Evolutionary conservation across 2,797 vertebrate genomes (phyloP).

Genomic region (Toxotes lorentzi): DNA sequence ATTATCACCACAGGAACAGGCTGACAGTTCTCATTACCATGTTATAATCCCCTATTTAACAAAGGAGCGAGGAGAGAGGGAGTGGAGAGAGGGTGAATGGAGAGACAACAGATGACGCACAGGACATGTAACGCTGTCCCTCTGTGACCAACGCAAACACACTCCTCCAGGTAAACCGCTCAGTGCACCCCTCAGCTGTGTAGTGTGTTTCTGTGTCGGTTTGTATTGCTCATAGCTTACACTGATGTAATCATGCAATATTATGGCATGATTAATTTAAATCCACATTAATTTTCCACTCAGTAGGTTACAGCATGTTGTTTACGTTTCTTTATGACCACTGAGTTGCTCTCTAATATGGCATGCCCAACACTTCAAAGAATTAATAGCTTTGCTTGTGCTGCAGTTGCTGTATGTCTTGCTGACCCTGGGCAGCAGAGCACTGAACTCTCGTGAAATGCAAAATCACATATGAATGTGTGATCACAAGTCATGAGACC

Average conservation of each 20-base stretch:
- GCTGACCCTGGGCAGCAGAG: not conserved
- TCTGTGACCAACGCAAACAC: constrained; percentile 46
- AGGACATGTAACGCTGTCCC: constrained; percentile 56
- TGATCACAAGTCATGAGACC: not conserved
- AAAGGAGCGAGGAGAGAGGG: constrained; percentile 63
- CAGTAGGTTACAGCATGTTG: not conserved
- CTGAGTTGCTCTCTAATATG: constrained; percentile 10
- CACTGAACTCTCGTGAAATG: not conserved
- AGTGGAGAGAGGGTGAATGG: constrained; percentile 33
- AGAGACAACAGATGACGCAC: constrained; percentile 63
- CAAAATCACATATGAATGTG: constrained; percentile 7
- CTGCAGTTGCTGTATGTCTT: not conserved
- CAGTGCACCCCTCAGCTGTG: constrained; percentile 14
- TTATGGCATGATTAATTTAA: constrained; percentile 19
- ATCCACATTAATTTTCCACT: constrained; percentile 23
- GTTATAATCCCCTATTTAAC: constrained; percentile 82
- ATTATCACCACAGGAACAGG: constrained; percentile 83
- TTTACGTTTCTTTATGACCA: constrained; percentile 18
- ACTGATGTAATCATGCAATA: constrained; percentile 20
- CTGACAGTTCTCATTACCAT: constrained; percentile 84
- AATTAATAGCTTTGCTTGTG: constrained; percentile 8
- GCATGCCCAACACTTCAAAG: constrained; percentile 10
- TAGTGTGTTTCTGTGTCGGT: constrained; percentile 2
- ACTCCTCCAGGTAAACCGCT: constrained; percentile 42
- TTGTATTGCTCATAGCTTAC: constrained; percentile 21